Evolutionary conservation across 2,113 vertebrate genomes (phyloP).

Genomic region (Cichladusa arquata): DNA sequence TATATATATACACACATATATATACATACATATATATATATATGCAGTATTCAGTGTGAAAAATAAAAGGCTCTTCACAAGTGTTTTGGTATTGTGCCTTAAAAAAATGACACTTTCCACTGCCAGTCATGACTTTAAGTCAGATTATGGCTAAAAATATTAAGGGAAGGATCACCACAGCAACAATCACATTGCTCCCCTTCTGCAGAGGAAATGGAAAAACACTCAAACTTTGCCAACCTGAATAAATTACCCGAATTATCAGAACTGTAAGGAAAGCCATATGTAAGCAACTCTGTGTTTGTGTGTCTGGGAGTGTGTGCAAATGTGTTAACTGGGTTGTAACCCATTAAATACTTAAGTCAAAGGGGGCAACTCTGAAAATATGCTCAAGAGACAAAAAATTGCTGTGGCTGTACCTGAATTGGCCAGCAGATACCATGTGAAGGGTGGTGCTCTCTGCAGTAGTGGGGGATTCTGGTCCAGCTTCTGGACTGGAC

Average conservation of each 20-base stretch:
- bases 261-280: background rate
- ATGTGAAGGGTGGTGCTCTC: background rate
- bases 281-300: background rate
- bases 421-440: background rate
- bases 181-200: background rate
- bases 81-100: background rate
- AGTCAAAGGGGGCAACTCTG: background rate
- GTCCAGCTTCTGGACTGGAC: background rate
- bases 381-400: background rate
- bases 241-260: slow-evolving; percentile 19
- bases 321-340: background rate
- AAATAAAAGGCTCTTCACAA: background rate
- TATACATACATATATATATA: too few relatives aligned
- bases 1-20: too few relatives aligned
- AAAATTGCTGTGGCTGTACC: background rate
- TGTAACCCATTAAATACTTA: background rate
- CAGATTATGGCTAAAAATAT: slow-evolving; percentile 20
- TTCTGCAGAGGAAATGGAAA: slow-evolving; percentile 7
- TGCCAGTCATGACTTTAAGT: slow-evolving; percentile 23
- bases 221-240: slow-evolving; percentile 15
- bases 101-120: background rate
- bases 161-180: slow-evolving; percentile 32
- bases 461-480: background rate
- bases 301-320: background rate
- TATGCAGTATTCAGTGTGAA: background rate